phyloP scores from a whole-genome alignment of 2,888 invertebrate genomes.

The Brachypalpus laphriformis region DNA sequence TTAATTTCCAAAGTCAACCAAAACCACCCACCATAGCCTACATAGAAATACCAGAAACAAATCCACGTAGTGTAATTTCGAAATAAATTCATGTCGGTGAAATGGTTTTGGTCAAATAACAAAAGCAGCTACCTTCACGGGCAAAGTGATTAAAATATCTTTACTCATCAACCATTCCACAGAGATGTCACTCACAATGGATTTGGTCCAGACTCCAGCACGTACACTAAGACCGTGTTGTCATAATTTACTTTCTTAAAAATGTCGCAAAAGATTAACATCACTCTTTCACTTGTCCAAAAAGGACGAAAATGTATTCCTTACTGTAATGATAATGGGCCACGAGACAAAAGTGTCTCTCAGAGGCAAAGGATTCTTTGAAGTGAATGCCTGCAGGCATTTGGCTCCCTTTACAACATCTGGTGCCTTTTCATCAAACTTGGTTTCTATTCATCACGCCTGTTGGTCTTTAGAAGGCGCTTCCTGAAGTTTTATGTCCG shows the following conservation, averaged over 20 bases:
- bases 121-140: not conserved
- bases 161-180: not conserved
- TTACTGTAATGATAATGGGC: slow-evolving; percentile 20
- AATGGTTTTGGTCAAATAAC: not conserved
- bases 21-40: too few species aligned
- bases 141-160: slow-evolving; percentile 1
- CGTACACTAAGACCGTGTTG: not conserved
- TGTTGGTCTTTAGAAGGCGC: not conserved
- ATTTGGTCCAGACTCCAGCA: not conserved
- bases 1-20: too few species aligned
- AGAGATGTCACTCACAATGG: not conserved
- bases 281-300: not conserved
- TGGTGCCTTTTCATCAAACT: not conserved
- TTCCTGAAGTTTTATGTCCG: not conserved
- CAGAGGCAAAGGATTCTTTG: not conserved
- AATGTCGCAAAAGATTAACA: slow-evolving; percentile 19
- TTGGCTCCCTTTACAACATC: not conserved
- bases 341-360: slow-evolving; percentile 32
- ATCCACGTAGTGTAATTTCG: not conserved
- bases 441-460: slow-evolving; percentile 34
- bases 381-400: not conserved
- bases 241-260: slow-evolving; percentile 6
- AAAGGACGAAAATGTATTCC: slow-evolving; percentile 29
- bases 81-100: not conserved
- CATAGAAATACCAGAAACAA: not conserved